Percentiles rank a stretch among this genome's conserved stretches.
Conservation (phyloP, 2,888 invertebrate genomes). For the Microctonus hyperodae region DNA sequence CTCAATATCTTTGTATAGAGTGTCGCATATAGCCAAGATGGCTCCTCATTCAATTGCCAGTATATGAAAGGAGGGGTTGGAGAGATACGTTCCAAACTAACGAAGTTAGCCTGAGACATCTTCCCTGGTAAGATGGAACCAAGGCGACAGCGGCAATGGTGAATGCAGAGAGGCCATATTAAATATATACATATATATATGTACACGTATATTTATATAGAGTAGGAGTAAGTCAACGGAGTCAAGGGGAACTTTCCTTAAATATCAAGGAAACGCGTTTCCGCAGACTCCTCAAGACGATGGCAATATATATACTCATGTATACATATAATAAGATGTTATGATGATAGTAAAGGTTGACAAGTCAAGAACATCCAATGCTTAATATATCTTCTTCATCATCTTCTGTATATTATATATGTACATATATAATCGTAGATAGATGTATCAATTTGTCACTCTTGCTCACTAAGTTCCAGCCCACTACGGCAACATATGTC, state of each 20-base stretch:
- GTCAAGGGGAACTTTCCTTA: neutral
- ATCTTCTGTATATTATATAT: too few relatives aligned
- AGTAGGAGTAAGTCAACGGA: neutral
- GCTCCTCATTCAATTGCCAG: conserved; percentile 44
- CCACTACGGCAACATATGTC: neutral
- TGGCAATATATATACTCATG: neutral
- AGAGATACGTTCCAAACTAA: conserved; percentile 42
- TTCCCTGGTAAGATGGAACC: conserved; percentile 46
- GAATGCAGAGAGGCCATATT: conserved; percentile 18
- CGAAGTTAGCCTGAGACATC: conserved; percentile 58
- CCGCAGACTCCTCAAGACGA: neutral
- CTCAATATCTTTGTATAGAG: neutral
- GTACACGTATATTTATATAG: conserved; percentile 11
- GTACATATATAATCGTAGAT: neutral
- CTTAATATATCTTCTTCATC: neutral
- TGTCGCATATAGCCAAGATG: conserved; percentile 57
- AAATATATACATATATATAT: neutral
- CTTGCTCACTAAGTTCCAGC: conserved; percentile 7
- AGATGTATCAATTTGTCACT: neutral
- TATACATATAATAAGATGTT: neutral
- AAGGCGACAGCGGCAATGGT: conserved; percentile 19
- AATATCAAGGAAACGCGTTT: conserved; percentile 1
- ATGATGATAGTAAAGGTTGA: neutral
- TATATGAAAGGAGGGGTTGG: conserved; percentile 43
- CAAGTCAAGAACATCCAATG: neutral